A percentile compares a stretch with the other conserved stretches of the same genome.
phyloP scores from a whole-genome alignment of 2,888 invertebrate genomes.

The Leptopterna dolabrata region DNA sequence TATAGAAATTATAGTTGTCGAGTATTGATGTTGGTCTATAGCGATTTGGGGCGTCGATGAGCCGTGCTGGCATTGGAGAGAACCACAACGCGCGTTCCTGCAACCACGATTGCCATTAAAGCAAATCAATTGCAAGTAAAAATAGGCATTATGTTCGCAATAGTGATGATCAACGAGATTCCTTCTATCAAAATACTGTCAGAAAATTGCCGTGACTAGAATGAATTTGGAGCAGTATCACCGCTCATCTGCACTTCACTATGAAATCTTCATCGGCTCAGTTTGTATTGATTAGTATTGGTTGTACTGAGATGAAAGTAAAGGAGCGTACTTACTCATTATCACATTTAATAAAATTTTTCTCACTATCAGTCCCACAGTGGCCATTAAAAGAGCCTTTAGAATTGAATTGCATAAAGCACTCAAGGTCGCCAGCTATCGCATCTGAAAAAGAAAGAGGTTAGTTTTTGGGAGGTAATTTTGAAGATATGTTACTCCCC shows the following conservation, averaged over 20 bases:
- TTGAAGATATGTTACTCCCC: not conserved
- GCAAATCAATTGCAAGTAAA: too few relatives aligned
- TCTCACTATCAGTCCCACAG: slow-evolving; percentile 81
- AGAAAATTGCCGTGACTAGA: not conserved
- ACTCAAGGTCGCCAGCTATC: slow-evolving; percentile 83
- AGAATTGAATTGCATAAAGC: slow-evolving; percentile 95
- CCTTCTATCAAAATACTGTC: not conserved
- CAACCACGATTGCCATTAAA: slow-evolving; percentile 41
- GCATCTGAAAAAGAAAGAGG: slow-evolving; percentile 70
- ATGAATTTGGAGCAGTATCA: not conserved
- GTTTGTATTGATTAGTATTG: too few relatives aligned
- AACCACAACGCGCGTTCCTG: slow-evolving; percentile 93
- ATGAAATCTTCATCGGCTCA: too few relatives aligned
- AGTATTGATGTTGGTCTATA: slow-evolving; percentile 81
- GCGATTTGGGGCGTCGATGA: slow-evolving; percentile 84
- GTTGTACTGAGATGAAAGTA: not conserved
- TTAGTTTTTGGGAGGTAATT: too few relatives aligned
- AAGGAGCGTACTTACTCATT: slow-evolving; percentile 75
- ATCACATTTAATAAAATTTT: slow-evolving; percentile 87
- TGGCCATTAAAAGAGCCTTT: slow-evolving; percentile 96
- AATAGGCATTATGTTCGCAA: too few relatives aligned
- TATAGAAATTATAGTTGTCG: slow-evolving; percentile 89
- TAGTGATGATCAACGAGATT: too few relatives aligned
- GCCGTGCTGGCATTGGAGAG: slow-evolving; percentile 93
- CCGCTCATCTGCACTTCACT: too few relatives aligned